phyloP scores from a whole-genome alignment of 1,140 invertebrate genomes.

The Ips nitidus region DNA sequence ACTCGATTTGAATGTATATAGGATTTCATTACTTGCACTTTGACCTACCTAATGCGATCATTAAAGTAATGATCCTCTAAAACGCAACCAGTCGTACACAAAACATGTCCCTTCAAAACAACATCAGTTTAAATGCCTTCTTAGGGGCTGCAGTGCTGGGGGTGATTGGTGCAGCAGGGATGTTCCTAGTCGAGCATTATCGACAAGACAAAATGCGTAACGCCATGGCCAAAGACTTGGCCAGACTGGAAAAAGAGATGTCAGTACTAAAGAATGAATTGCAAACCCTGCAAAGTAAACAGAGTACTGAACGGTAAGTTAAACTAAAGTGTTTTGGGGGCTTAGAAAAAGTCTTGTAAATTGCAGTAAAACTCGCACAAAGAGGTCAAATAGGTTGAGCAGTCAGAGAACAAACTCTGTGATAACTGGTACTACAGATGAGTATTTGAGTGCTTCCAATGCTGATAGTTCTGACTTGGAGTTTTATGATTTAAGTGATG shows the following conservation, averaged over 20 bases:
- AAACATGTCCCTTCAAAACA: slow-evolving; percentile 3
- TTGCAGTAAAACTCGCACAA: slow-evolving; percentile 9
- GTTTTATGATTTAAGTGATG: slow-evolving; percentile 50
- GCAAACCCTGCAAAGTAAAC: slow-evolving; percentile 52
- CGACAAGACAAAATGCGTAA: slow-evolving; percentile 59
- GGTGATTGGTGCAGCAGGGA: slow-evolving; percentile 62
- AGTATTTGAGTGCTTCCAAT: slow-evolving; percentile 42
- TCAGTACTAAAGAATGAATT: slow-evolving; percentile 56
- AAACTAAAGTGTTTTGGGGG: neutral
- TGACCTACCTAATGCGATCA: too few species aligned
- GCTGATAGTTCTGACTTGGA: slow-evolving; percentile 50
- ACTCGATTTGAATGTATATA: too few species aligned
- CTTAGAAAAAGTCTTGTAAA: neutral
- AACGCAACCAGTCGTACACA: too few species aligned
- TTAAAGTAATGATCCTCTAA: too few species aligned
- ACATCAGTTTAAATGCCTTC: slow-evolving; percentile 27
- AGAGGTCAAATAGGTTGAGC: slow-evolving; percentile 39
- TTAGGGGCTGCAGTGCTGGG: slow-evolving; percentile 62
- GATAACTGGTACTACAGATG: slow-evolving; percentile 38
- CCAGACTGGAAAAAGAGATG: slow-evolving; percentile 57
- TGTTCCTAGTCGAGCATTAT: slow-evolving; percentile 65
- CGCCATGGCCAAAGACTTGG: slow-evolving; percentile 56
- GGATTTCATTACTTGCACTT: too few species aligned
- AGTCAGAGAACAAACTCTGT: slow-evolving; percentile 39
- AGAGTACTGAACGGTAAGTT: slow-evolving; percentile 24